Conservation (phyloP, 2,797 vertebrate species). For the Pampus argenteus region DNA sequence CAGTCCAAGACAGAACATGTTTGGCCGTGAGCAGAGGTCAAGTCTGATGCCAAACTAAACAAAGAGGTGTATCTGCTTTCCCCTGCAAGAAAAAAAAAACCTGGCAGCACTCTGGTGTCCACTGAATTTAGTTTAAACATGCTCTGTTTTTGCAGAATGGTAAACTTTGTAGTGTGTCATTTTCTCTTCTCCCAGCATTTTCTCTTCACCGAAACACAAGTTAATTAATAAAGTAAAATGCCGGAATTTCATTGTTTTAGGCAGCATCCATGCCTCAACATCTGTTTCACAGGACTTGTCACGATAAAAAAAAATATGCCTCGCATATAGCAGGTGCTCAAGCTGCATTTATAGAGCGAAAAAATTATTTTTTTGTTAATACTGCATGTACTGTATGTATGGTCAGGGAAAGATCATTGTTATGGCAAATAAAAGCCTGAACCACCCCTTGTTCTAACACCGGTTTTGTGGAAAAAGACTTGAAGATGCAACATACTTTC, state of each 20-base stretch:
- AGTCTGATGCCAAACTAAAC: constrained; percentile 71
- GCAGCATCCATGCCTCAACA: not conserved
- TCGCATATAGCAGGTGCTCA: not conserved
- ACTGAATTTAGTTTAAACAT: constrained; percentile 62
- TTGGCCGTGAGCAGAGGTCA: constrained; percentile 60
- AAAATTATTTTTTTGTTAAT: no score
- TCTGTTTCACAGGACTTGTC: constrained; percentile 3
- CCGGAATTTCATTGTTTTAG: constrained; percentile 4
- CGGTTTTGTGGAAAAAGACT: no score
- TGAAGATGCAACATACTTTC: no score
- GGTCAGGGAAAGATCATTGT: no score
- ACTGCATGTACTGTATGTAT: no score
- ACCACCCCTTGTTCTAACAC: no score
- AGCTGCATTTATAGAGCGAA: no score
- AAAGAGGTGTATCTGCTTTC: constrained; percentile 74
- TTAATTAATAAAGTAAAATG: constrained; percentile 4
- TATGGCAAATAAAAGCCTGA: no score
- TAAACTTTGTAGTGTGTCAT: no score
- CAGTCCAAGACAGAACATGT: constrained; percentile 68
- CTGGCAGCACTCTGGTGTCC: constrained; percentile 55
- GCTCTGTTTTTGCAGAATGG: constrained; percentile 41
- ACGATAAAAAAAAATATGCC: not conserved
- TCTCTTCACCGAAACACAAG: not conserved
- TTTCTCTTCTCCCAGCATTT: not conserved
- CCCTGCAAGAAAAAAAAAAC: constrained; percentile 45